Percentiles rank a stretch among this genome's conserved stretches.
These are phyloP conservation scores for Ameiurus melas DNA, from an alignment of 2,113 vertebrate genomes.

Conservation along the genomic window DNA sequence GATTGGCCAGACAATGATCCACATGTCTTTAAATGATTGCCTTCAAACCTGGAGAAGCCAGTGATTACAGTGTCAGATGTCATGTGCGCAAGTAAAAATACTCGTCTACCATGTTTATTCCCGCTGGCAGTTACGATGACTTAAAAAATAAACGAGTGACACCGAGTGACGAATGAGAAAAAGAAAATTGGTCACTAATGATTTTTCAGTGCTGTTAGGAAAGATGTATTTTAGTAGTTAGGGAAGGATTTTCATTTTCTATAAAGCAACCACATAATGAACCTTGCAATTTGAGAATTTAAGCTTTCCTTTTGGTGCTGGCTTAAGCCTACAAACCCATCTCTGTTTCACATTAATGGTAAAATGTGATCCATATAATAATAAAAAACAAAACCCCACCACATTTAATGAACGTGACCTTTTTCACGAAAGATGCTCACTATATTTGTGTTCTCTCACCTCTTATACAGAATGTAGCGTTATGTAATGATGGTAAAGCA, in stretches of 20 bases:
- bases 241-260: slow-evolving; percentile 46
- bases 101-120: slow-evolving; percentile 43
- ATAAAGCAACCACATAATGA: slow-evolving; percentile 49
- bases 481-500: slow-evolving; percentile 27
- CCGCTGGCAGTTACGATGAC: slow-evolving; percentile 40
- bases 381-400: neutral
- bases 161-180: neutral
- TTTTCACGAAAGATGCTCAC: slow-evolving; percentile 1
- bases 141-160: slow-evolving; percentile 40
- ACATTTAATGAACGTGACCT: slow-evolving; percentile 23
- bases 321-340: slow-evolving; percentile 8
- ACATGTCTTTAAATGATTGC: slow-evolving; percentile 44
- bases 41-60: slow-evolving; percentile 47
- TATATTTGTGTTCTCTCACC: slow-evolving; percentile 12
- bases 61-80: slow-evolving; percentile 57
- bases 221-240: slow-evolving; percentile 38
- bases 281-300: slow-evolving; percentile 42
- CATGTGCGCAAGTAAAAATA: slow-evolving; percentile 52
- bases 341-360: slow-evolving; percentile 43
- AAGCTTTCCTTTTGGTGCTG: slow-evolving; percentile 32
- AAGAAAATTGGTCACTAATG: slow-evolving; percentile 47
- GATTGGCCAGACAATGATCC: slow-evolving; percentile 50
- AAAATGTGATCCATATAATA: slow-evolving; percentile 40
- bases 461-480: slow-evolving; percentile 20
- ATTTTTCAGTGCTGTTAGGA: slow-evolving; percentile 51